Evolutionary conservation across 2,797 vertebrate species (phyloP), one percentile per base, ranked within the genome.

Genomic region (Sebastes taczanowskii): DNA sequence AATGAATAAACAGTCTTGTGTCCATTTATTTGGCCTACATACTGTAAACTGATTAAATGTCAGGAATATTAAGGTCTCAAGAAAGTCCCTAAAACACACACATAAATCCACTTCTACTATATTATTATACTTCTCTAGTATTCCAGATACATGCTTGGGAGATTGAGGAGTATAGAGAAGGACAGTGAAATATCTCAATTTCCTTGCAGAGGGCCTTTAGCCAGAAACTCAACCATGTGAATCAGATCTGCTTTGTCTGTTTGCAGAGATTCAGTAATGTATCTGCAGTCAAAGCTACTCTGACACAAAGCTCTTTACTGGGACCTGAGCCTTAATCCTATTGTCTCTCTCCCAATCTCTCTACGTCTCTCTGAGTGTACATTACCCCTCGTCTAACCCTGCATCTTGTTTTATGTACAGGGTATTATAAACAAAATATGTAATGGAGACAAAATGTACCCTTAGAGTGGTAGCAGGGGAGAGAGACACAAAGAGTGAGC

Each of bases 211-310:
- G 14, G 22, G 68, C 71, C 68, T 66, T 7, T 42, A 38, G 69
- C 29, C 67, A 77, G 34, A 56, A 58, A 82, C 63, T 67, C 63
- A 71, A 59, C 25, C 8, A 2, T 69, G 49, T 80, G 72, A 60
- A 77, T 87, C 59, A 62, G 60, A 80, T 83, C 63, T 77, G 69
- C 80, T 69, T 75, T 80, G 34, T 87, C 71, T 85, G 81, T 82
- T 83, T 80, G 68, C 23, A 83, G 35, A 75, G 69, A 73, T 58
- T 83, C 59, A 64, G 67, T 78, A 75, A 84, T 75, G 49, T 80
- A 83, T 86, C 34, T 22, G 32, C 46, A 30, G 74, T 83, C 25
- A 58, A 69, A 76, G 66, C 66, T 63, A 30, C 65, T 68, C 68
- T 61, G 49, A 74, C 70, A 78, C 61, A 86, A 78, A 86, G 66